phyloP scores from a whole-genome alignment of 2,888 invertebrate species.

The Lypha dubia region DNA sequence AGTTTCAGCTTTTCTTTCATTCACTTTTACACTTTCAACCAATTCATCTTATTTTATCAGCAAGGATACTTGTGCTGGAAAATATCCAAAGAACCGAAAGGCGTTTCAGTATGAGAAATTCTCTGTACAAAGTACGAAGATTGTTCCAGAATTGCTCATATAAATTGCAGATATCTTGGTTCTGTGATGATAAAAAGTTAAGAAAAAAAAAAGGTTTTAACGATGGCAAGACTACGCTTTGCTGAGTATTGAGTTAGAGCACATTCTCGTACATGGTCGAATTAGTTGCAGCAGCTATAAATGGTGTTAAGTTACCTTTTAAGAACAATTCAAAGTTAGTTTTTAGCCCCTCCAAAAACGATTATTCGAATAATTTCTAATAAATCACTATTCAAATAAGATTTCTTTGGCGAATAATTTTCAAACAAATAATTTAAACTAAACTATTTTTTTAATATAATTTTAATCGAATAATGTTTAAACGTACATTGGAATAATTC shows the following conservation, averaged over 20 bases:
- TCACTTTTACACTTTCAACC: constrained; percentile 8
- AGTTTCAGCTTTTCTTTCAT: constrained; percentile 16
- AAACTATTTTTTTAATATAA: neutral
- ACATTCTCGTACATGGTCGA: no score
- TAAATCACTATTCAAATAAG: no score
- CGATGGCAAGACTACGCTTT: no score
- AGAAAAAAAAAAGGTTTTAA: no score
- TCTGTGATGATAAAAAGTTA: neutral
- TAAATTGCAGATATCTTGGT: neutral
- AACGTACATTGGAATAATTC: no score
- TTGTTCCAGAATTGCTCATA: neutral
- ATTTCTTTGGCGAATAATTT: neutral
- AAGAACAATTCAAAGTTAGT: no score
- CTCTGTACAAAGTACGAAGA: neutral
- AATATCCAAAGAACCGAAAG: neutral
- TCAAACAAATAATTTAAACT: neutral
- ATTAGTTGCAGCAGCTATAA: no score
- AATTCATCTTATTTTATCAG: constrained; percentile 39
- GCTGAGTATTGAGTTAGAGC: no score
- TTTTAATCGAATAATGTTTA: neutral
- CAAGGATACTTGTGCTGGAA: constrained; percentile 8
- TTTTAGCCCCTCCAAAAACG: no score
- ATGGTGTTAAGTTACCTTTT: no score
- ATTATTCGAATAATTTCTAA: neutral
- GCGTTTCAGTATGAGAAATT: neutral